Evolutionary conservation across 1,140 invertebrate species (phyloP), one percentile per base, ranked within the genome.

Genomic region (Drosophila santomea): DNA sequence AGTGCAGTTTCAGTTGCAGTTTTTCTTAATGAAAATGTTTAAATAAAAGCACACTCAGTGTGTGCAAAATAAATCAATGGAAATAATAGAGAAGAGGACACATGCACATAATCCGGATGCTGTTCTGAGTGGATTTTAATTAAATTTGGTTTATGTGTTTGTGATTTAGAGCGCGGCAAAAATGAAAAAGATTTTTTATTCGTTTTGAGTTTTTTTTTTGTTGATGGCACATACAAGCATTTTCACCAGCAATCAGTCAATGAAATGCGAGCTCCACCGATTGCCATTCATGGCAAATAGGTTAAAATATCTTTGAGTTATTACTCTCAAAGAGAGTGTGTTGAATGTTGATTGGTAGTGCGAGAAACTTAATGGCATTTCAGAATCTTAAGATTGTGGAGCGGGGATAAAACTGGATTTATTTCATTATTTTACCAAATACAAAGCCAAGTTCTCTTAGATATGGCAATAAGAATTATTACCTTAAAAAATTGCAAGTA

Each of bases 151-250:
- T 48, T 74, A 63, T 64, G 58, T 74, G 69, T 74, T 62, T 83
- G 83, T 80, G 79, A 88, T 83, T 88, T 88, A 76, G 83, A 86
- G 83, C 83, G 84, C 75, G 74, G 72, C 72, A 62, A 75, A 78
- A 56, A 63, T 78, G 74, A 82, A 71, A 69, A 44, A 20, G 17
- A 17, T 15, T 17, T 51, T 43, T 63, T 36, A 44, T 36, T 32
- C 59, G 12, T 10, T 41, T 25, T 28, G 25, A 20, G 14, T 17
- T 57, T 39, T 32, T 38, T 36, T 55, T 39, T 66, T 38, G 17
- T n/a, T 48, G 44, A 15, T 54, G 66, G 48, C 74, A 73, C 82
- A 67, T 78, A 69, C 58, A 61, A 60, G 66, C 80, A 79, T 28
- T 68, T 68, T 68, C 10, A 66, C 52, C 61, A 36, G 64, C 61